phyloP scores from a whole-genome alignment of 2,888 invertebrate genomes.

The Conomelus anceps region DNA sequence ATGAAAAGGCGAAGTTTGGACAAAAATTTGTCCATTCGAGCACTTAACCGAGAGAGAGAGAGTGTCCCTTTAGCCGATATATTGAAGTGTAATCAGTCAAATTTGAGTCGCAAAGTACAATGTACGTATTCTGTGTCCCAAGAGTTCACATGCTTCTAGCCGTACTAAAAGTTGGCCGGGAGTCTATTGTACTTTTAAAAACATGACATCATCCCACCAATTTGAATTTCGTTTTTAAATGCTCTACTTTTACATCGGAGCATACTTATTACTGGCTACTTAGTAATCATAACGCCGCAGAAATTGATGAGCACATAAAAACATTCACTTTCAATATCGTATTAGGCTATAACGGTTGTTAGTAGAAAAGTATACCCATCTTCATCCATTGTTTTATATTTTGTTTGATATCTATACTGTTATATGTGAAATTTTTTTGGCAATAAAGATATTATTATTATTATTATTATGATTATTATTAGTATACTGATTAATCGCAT shows the following conservation, averaged over 20 bases:
- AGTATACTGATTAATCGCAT: too few relatives aligned
- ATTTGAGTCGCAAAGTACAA: neutral
- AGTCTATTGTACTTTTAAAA: neutral
- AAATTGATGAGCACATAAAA: neutral
- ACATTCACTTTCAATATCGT: neutral
- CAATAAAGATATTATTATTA: too few relatives aligned
- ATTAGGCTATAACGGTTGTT: neutral
- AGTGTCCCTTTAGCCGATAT: too few relatives aligned
- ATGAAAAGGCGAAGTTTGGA: too few relatives aligned
- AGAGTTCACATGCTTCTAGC: neutral
- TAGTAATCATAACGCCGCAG: neutral
- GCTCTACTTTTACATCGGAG: neutral
- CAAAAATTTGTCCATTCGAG: too few relatives aligned
- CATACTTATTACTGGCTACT: neutral
- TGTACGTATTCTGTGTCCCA: neutral
- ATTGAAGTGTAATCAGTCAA: neutral
- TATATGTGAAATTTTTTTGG: too few relatives aligned
- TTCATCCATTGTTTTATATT: too few relatives aligned
- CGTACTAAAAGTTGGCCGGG: neutral
- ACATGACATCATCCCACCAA: neutral
- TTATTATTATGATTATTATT: too few relatives aligned
- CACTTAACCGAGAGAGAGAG: too few relatives aligned
- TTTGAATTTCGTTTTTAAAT: neutral
- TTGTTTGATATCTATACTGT: too few relatives aligned
- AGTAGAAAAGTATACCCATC: too few relatives aligned